Percentiles rank a stretch among this genome's conserved stretches.
These are phyloP conservation scores for Salticus scenicus DNA, from an alignment of 2,888 invertebrate species.

Conservation along the genomic window DNA sequence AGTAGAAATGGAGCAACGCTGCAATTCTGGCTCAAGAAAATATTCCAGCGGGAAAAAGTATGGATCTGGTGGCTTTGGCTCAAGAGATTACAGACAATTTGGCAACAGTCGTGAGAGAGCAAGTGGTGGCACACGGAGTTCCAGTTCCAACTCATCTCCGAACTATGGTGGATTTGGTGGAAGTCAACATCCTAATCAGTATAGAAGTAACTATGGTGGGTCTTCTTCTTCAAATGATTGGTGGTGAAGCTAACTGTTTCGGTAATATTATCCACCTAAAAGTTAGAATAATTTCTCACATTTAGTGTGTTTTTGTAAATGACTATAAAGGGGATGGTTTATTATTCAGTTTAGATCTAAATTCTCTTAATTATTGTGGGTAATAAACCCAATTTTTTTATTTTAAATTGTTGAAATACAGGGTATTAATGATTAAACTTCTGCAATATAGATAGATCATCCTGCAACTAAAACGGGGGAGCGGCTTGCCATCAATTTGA, in stretches of 20 bases:
- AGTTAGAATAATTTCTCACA: not conserved
- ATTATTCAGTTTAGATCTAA: not conserved
- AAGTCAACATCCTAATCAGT: constrained; percentile 67
- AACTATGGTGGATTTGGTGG: constrained; percentile 68
- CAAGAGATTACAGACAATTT: constrained; percentile 78
- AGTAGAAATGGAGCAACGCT: constrained; percentile 74
- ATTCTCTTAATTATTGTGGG: not conserved
- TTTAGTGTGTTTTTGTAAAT: not conserved
- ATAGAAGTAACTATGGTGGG: constrained; percentile 70
- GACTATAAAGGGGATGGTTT: not conserved
- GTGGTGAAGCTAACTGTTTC: constrained; percentile 68
- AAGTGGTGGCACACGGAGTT: constrained; percentile 49
- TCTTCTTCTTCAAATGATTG: constrained; percentile 71
- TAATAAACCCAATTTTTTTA: too few species aligned
- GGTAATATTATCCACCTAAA: not conserved
- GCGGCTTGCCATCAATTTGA: too few species aligned
- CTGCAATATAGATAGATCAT: too few species aligned
- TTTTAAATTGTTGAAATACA: too few species aligned
- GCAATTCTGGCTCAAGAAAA: constrained; percentile 51
- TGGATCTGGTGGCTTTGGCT: constrained; percentile 76
- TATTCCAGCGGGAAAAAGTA: constrained; percentile 65
- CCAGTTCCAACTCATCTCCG: constrained; percentile 53
- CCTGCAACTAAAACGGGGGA: too few species aligned
- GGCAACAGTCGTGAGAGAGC: constrained; percentile 69
- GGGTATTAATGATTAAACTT: too few species aligned